These are phyloP conservation scores for Papilio machaon DNA, from an alignment of 1,140 invertebrate genomes.

Conservation along the genomic window DNA sequence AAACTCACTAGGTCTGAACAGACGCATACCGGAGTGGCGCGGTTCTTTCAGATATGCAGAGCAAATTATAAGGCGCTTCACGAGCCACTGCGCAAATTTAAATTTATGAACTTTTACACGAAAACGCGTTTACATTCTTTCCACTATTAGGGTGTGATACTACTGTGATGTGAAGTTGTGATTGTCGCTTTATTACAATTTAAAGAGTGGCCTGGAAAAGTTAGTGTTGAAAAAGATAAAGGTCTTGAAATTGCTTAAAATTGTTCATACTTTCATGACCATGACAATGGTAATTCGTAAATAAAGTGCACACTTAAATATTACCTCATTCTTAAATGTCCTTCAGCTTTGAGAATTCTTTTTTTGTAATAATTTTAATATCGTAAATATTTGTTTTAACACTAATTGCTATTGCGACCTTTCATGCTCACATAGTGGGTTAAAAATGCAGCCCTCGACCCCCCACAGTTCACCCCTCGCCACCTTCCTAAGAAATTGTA, in stretches of 20 bases:
- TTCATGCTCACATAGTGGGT: slow-evolving; percentile 41
- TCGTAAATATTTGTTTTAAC: slow-evolving; percentile 41
- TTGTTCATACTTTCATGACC: not conserved
- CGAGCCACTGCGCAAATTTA: slow-evolving; percentile 59
- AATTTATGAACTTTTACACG: slow-evolving; percentile 66
- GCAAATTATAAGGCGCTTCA: slow-evolving; percentile 65
- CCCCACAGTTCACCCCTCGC: slow-evolving; percentile 44
- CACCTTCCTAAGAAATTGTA: slow-evolving; percentile 66
- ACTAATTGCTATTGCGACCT: slow-evolving; percentile 42
- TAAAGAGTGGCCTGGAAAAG: slow-evolving; percentile 22
- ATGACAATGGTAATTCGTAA: not conserved
- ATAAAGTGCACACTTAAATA: not conserved
- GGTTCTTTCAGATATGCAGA: slow-evolving; percentile 63
- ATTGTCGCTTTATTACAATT: not conserved
- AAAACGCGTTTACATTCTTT: slow-evolving; percentile 57
- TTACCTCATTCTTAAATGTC: not conserved
- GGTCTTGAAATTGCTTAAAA: slow-evolving; percentile 29
- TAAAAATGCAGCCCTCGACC: slow-evolving; percentile 48
- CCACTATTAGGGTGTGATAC: slow-evolving; percentile 45
- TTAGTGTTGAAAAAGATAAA: not conserved
- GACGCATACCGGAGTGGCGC: slow-evolving; percentile 56
- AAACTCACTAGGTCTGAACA: slow-evolving; percentile 66
- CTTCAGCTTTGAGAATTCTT: slow-evolving; percentile 12
- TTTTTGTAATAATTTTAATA: slow-evolving; percentile 7
- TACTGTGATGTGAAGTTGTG: not conserved